These are phyloP conservation scores for Drymonia ruficornis DNA, from an alignment of 2,888 invertebrate species.

Conservation along the genomic window DNA sequence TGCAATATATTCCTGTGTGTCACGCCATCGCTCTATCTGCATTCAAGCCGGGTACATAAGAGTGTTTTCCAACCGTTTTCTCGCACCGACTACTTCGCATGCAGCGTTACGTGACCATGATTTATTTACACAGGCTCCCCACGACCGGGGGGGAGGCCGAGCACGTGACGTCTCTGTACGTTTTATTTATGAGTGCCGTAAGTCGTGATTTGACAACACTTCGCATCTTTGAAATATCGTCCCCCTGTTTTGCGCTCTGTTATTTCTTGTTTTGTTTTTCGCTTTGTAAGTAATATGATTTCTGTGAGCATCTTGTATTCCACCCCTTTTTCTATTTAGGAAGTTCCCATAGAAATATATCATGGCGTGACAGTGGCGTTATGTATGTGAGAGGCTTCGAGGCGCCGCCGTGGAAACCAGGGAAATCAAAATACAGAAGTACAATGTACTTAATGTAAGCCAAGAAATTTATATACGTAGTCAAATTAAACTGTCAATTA, in stretches of 20 bases:
- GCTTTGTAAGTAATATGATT: conserved; percentile 3
- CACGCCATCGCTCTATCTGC: conserved; percentile 51
- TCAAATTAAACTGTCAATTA: too few species aligned
- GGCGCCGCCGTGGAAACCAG: background rate
- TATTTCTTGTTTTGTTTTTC: conserved; percentile 5
- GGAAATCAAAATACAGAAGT: background rate
- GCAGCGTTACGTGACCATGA: conserved; percentile 57
- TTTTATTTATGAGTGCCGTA: conserved; percentile 59
- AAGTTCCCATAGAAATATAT: conserved; percentile 2
- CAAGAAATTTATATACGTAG: background rate
- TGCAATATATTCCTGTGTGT: conserved; percentile 33
- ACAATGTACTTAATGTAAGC: too few species aligned
- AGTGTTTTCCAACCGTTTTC: conserved; percentile 77
- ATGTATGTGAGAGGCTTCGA: background rate
- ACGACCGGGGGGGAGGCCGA: conserved; percentile 28
- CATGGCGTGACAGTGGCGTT: background rate
- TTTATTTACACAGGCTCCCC: conserved; percentile 58
- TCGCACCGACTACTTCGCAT: conserved; percentile 57
- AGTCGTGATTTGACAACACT: conserved; percentile 63
- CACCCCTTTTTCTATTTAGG: conserved; percentile 2
- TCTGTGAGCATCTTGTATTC: conserved; percentile 2
- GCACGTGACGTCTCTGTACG: conserved; percentile 49
- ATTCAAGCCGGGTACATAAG: conserved; percentile 59
- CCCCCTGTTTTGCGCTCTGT: conserved; percentile 15
- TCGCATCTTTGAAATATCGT: conserved; percentile 48